Evolutionary conservation across 2,797 vertebrate species (phyloP), one percentile per base, ranked within the genome.

Genomic region (Tokudaia muenninki): DNA sequence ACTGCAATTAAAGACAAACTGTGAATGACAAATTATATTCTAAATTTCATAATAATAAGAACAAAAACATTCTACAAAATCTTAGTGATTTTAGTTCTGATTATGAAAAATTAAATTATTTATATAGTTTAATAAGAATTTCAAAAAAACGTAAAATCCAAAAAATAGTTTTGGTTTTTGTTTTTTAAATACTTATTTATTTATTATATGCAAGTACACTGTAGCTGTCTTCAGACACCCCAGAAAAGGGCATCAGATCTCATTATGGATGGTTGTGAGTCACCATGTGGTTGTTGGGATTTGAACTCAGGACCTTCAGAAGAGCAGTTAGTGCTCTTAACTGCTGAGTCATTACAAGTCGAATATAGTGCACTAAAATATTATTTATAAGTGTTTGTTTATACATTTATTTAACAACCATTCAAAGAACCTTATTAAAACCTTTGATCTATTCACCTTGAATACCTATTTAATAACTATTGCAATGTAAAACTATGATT

Each of bases 11-110:
- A 29, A 44, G 77, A 5, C 47, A 93, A 88, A 90, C 59, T 67
- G 7, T 61, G 26, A 92, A 75, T 65, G n/a, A 72, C 52, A 83
- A 55, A 83, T 93, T 26, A 61, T 22, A 75, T 83, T 81, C 41
- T 93, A 47, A 90, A 26, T 44, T 72, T 95, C 8, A n/a, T 74
- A 24, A 59, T 88, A 78, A 92, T 88, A 91, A 90, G 3, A 59
- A 87, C 1, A 86, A 1, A 84, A 88, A 82, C 0, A 0, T 84
- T 93, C 55, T 86, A 14, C 4, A 67, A 79, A 75, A 63, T 61
- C 19, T 41, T 37, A 31, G 29, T 87, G 22, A 93, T 65, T 57
- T 83, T 75, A 91, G 55, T 29, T 55, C 34, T 77, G 50, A 84
- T 50, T 87, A 17, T 29, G 55, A 96, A 90, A 91, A 0, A 84